Percentiles rank a stretch among this genome's conserved stretches.
Evolutionary conservation across 2,797 vertebrate genomes (phyloP).

Genomic region (Peromyscus attwateri): DNA sequence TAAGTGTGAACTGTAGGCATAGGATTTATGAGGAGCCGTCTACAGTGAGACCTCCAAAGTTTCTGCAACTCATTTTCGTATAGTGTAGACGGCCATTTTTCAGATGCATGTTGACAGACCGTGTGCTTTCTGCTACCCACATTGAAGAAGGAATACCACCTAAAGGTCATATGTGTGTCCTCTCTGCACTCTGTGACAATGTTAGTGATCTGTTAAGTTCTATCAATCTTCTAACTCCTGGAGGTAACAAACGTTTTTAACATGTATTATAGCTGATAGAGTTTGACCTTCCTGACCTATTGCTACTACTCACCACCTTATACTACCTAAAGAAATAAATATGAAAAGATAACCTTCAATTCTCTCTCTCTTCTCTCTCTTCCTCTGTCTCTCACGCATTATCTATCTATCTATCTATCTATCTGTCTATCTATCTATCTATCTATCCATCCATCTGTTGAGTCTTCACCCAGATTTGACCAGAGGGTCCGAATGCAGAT

Average conservation of each 20-base stretch:
- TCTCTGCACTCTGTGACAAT: neutral
- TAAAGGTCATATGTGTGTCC: neutral
- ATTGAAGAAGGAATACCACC: neutral
- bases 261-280: neutral
- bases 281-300: constrained; percentile 28
- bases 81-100: neutral
- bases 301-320: neutral
- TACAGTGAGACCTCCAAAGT: neutral
- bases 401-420: neutral
- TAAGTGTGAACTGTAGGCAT: neutral
- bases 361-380: neutral
- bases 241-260: neutral
- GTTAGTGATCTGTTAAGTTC: neutral
- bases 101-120: neutral
- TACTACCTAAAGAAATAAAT: neutral
- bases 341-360: neutral
- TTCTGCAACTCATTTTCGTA: neutral
- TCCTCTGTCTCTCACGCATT: too few relatives aligned
- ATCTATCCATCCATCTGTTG: neutral
- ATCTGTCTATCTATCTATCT: neutral
- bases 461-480: neutral
- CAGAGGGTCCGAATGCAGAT: neutral
- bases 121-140: neutral
- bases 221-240: neutral
- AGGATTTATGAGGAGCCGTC: neutral